Conservation (phyloP, 2,113 vertebrate species). For the Pimephales promelas region DNA sequence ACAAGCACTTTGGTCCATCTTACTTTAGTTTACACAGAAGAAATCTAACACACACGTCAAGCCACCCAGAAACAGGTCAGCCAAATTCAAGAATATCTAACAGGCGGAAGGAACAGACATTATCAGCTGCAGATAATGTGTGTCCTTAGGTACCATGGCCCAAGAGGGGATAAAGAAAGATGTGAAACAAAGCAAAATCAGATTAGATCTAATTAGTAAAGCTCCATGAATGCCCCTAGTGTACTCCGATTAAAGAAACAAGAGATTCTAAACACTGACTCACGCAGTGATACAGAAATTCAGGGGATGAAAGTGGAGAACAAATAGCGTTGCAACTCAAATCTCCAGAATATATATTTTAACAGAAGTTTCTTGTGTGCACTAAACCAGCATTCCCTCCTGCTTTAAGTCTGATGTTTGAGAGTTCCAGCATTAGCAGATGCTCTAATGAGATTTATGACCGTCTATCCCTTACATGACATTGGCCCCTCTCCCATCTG, state of each 20-base stretch:
- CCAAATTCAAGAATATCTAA: conserved; percentile 18
- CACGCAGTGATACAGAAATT: conserved; percentile 15
- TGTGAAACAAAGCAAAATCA: conserved; percentile 41
- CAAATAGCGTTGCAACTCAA: background rate
- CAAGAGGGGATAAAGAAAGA: conserved; percentile 10
- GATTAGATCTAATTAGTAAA: conserved; percentile 47
- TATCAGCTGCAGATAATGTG: conserved; percentile 14
- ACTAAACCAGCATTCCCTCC: conserved; percentile 12
- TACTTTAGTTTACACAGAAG: background rate
- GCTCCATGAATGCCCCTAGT: conserved; percentile 20
- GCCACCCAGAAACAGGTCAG: background rate
- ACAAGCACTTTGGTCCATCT: background rate
- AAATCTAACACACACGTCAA: background rate
- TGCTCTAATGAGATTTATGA: conserved; percentile 68
- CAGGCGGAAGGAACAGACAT: conserved; percentile 18
- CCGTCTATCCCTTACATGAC: conserved; percentile 56
- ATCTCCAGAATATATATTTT: conserved; percentile 3
- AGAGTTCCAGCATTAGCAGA: conserved; percentile 51
- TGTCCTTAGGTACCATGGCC: background rate
- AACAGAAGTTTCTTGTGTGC: background rate
- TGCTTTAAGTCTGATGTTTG: conserved; percentile 30
- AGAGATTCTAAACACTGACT: conserved; percentile 25
- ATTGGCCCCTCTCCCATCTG: conserved; percentile 66
- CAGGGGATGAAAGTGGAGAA: background rate
- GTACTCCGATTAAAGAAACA: conserved; percentile 30